Evolutionary conservation across 2,113 vertebrate genomes (phyloP).

Genomic region (Cephalopterus ornatus): DNA sequence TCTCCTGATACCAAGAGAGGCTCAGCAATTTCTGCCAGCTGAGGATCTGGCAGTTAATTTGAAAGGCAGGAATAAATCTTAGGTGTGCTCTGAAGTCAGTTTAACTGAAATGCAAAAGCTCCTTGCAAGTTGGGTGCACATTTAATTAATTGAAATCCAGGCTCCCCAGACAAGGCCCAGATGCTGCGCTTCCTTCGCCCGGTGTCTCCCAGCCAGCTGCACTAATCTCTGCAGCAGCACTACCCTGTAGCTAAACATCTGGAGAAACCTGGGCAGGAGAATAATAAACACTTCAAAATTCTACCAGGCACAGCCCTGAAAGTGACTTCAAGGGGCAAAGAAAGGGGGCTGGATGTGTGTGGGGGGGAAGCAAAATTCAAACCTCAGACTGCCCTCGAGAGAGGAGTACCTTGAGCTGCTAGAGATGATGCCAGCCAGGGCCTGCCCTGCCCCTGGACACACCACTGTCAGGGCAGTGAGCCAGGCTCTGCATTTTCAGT

Average conservation of each 20-base stretch:
- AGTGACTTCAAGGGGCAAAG: conserved; percentile 2
- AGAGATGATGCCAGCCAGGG: neutral
- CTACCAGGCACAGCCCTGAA: conserved; percentile 29
- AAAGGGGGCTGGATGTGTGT: fast-evolving
- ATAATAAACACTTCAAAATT: conserved; percentile 57
- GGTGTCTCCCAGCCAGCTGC: conserved; percentile 76
- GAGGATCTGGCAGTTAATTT: conserved; percentile 13
- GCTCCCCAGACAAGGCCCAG: conserved; percentile 74
- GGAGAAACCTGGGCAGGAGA: conserved; percentile 64
- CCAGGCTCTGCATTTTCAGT: neutral
- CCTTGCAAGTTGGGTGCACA: conserved; percentile 60
- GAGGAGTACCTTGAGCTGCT: neutral
- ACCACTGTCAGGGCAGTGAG: neutral
- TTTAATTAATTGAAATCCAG: conserved; percentile 70
- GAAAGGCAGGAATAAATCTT: conserved; percentile 57
- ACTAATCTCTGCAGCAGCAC: conserved; percentile 61
- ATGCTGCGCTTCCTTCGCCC: conserved; percentile 66
- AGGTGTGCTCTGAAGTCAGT: conserved; percentile 39
- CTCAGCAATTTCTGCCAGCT: neutral
- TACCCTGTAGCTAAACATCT: conserved; percentile 84
- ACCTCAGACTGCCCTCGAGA: neutral
- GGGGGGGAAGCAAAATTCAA: neutral
- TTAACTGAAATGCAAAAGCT: conserved; percentile 62
- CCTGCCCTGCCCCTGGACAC: neutral
- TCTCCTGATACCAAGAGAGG: neutral